phyloP scores from a whole-genome alignment of 1,140 invertebrate species.

The Saccostrea echinata region DNA sequence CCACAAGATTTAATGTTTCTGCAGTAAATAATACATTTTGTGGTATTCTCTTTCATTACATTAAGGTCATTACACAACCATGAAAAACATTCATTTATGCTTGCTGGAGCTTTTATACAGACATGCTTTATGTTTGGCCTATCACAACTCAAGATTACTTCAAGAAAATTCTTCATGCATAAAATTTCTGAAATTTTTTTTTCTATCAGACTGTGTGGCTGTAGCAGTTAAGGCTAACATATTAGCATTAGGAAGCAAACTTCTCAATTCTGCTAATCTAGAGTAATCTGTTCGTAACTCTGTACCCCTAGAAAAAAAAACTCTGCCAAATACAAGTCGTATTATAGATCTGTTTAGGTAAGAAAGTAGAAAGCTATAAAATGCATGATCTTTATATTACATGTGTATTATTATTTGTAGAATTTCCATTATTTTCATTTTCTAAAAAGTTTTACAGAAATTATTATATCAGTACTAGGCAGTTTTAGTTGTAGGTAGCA shows the following conservation, averaged over 20 bases:
- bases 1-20: slow-evolving; percentile 14
- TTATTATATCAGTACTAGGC: no score
- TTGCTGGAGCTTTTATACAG: neutral
- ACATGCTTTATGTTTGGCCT: slow-evolving; percentile 22
- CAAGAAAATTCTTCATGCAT: slow-evolving; percentile 1
- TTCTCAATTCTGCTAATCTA: slow-evolving; percentile 2
- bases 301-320: neutral
- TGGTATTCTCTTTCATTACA: neutral
- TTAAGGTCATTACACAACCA: no score
- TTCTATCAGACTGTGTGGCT: neutral
- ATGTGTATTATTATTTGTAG: no score
- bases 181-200: neutral
- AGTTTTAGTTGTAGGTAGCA: no score
- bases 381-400: no score
- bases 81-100: neutral
- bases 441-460: no score
- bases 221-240: slow-evolving; percentile 20
- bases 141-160: slow-evolving; percentile 5
- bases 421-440: no score
- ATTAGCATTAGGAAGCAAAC: slow-evolving; percentile 5
- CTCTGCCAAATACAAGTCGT: no score
- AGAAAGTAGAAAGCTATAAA: no score
- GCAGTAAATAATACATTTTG: slow-evolving; percentile 30
- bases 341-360: no score
- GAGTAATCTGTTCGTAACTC: slow-evolving; percentile 1